Conservation (phyloP, 2,888 invertebrate species). For the Volucella inanis region DNA sequence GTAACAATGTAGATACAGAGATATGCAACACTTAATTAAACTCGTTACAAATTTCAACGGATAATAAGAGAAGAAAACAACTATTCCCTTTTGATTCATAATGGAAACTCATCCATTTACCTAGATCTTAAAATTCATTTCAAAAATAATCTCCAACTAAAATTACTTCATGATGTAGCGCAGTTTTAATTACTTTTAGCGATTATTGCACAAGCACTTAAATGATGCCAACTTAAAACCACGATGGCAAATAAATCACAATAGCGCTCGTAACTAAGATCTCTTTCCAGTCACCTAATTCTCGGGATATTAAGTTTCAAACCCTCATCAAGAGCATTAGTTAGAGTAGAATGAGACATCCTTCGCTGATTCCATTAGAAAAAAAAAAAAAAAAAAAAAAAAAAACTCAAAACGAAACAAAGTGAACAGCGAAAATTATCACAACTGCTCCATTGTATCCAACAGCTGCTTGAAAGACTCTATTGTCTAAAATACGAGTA, state of each 20-base stretch:
- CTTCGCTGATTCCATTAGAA: slow-evolving; percentile 64
- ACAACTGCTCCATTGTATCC: no score
- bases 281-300: slow-evolving; percentile 42
- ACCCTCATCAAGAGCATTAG: slow-evolving; percentile 51
- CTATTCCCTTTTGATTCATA: no score
- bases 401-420: background rate
- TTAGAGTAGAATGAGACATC: slow-evolving; percentile 65
- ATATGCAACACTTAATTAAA: no score
- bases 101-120: no score
- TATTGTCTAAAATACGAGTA: no score
- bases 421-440: background rate
- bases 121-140: no score
- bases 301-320: slow-evolving; percentile 58
- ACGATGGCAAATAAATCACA: slow-evolving; percentile 43
- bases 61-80: no score
- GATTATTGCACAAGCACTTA: slow-evolving; percentile 48
- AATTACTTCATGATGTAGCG: slow-evolving; percentile 13
- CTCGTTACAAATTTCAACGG: no score
- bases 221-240: slow-evolving; percentile 52
- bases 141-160: no score
- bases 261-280: slow-evolving; percentile 47
- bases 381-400: background rate
- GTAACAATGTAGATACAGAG: no score
- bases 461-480: no score
- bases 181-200: slow-evolving; percentile 49